Evolutionary conservation across 2,888 invertebrate species (phyloP).

Genomic region (Stenchaetothrips biformis): DNA sequence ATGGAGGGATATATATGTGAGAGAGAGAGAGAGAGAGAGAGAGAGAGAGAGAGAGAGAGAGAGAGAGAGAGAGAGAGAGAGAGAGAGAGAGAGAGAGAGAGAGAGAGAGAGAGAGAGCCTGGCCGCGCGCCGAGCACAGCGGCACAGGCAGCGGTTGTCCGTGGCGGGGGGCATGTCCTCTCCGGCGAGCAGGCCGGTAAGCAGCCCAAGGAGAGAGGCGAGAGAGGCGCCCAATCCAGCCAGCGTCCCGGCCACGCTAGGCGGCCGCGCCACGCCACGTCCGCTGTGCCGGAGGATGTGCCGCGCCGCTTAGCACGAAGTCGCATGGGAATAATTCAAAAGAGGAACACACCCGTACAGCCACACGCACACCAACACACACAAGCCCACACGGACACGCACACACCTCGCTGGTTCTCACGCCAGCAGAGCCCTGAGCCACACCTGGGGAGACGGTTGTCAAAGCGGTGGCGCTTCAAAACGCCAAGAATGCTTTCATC

Average conservation of each 20-base stretch:
- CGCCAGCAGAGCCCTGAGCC: no score
- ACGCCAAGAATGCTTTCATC: no score
- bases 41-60: no score
- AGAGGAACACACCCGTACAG: no score
- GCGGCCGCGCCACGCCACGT: background rate
- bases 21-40: background rate
- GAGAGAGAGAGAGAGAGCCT: background rate
- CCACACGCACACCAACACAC: no score
- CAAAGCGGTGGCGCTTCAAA: no score
- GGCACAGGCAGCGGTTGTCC: background rate
- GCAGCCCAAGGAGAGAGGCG: background rate
- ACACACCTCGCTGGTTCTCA: background rate
- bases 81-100: background rate
- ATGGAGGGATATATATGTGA: no score
- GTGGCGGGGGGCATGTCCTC: background rate
- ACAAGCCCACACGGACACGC: no score
- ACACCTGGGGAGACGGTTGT: no score
- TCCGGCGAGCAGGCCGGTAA: background rate
- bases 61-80: slow-evolving; percentile 9
- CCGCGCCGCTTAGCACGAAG: no score
- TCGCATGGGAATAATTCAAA: no score
- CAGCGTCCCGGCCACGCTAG: background rate
- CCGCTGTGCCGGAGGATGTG: background rate
- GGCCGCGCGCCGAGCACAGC: background rate
- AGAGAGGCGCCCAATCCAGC: background rate